Conservation (phyloP, 2,888 invertebrate genomes). For the Mythimna impura region DNA sequence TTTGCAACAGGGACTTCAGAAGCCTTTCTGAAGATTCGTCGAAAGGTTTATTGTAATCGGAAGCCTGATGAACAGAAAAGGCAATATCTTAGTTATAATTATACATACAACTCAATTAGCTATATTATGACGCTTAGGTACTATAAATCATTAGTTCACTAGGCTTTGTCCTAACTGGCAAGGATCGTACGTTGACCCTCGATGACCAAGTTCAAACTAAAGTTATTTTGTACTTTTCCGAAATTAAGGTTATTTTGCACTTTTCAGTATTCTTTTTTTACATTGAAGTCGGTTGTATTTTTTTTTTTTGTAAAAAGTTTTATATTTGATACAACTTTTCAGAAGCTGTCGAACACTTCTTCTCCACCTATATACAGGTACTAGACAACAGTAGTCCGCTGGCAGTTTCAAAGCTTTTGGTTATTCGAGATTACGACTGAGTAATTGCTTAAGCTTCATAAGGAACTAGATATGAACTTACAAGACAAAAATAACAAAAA, state of each 20-base stretch:
- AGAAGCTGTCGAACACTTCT: neutral
- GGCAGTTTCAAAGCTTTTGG: neutral
- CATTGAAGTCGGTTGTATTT: too few relatives aligned
- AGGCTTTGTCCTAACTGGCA: too few relatives aligned
- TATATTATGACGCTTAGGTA: neutral
- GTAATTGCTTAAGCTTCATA: neutral
- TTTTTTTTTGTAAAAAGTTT: too few relatives aligned
- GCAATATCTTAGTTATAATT: neutral
- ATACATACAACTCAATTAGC: too few relatives aligned
- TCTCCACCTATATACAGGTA: neutral
- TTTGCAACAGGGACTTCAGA: constrained; percentile 79
- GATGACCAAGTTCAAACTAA: too few relatives aligned
- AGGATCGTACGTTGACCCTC: too few relatives aligned
- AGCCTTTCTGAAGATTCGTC: constrained; percentile 81
- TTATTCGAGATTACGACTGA: neutral
- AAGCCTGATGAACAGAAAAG: constrained; percentile 75
- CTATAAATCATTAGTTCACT: neutral
- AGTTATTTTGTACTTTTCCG: too few relatives aligned
- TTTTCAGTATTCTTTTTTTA: too few relatives aligned
- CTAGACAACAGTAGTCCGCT: neutral
- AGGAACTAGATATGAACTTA: neutral
- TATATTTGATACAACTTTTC: neutral
- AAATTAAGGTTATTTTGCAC: too few relatives aligned
- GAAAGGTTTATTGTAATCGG: constrained; percentile 84
- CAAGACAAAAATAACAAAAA: constrained; percentile 32